A percentile compares a stretch with the other conserved stretches of the same genome.
phyloP scores from a whole-genome alignment of 2,797 vertebrate genomes.

The Sebastes hubbsi region DNA sequence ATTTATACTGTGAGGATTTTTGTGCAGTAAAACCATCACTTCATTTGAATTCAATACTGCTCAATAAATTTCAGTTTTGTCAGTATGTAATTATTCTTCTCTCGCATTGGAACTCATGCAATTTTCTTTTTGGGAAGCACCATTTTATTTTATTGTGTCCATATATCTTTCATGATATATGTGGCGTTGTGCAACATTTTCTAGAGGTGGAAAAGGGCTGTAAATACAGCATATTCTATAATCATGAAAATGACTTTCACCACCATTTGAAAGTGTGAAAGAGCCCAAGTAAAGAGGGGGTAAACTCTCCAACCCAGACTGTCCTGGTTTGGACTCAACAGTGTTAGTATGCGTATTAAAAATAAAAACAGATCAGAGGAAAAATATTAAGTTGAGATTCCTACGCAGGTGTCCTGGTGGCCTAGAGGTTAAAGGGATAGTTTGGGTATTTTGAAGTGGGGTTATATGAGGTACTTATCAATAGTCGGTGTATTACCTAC shows the following conservation, averaged over 20 bases:
- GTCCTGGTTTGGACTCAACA: constrained; percentile 16
- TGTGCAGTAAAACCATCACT: background rate
- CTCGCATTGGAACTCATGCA: background rate
- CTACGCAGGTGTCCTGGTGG: no score
- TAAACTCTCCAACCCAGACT: background rate
- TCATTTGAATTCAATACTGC: constrained; percentile 4
- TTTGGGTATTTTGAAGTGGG: no score
- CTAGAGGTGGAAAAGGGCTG: background rate
- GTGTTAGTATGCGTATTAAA: background rate
- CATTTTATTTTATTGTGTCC: background rate
- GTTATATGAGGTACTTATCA: no score
- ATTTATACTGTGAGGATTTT: background rate
- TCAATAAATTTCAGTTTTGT: constrained; percentile 18
- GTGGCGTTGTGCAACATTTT: background rate
- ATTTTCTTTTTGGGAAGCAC: constrained; percentile 1
- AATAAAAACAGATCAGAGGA: constrained; percentile 9
- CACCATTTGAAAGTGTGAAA: constrained; percentile 6
- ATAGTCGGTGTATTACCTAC: no score
- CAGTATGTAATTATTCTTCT: constrained; percentile 34
- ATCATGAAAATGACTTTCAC: background rate
- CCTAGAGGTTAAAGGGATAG: no score
- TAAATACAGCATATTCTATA: background rate
- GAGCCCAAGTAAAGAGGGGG: background rate
- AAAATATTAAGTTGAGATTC: constrained; percentile 7
- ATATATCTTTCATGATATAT: background rate